Conservation (phyloP, 2,888 invertebrate species). For the Tachina lurida region DNA sequence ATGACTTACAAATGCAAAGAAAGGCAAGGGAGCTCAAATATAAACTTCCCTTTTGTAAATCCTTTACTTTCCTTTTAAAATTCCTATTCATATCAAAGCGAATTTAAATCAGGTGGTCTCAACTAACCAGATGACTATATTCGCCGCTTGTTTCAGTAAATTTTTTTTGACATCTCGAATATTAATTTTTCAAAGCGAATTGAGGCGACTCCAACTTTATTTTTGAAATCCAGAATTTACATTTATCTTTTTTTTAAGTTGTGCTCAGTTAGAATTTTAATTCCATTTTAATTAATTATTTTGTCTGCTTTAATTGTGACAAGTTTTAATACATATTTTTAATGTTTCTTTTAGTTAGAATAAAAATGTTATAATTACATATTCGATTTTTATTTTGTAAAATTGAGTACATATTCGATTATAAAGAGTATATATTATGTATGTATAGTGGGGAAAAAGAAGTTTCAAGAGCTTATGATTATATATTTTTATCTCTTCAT, state of each 20-base stretch:
- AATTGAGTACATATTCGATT: slow-evolving; percentile 48
- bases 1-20: too few species aligned
- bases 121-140: too few species aligned
- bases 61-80: too few species aligned
- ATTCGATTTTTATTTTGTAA: slow-evolving; percentile 27
- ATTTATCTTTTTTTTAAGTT: slow-evolving; percentile 49
- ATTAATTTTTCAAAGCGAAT: background rate
- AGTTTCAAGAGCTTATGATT: slow-evolving; percentile 45
- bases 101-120: too few species aligned
- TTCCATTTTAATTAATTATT: slow-evolving; percentile 41
- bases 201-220: too few species aligned
- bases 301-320: slow-evolving; percentile 61
- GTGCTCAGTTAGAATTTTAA: slow-evolving; percentile 64
- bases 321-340: slow-evolving; percentile 59
- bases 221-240: slow-evolving; percentile 36
- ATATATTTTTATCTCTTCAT: slow-evolving; percentile 24
- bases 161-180: background rate
- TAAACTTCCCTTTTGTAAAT: too few species aligned
- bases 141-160: background rate
- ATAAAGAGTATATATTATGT: slow-evolving; percentile 34
- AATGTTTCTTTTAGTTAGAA: slow-evolving; percentile 23
- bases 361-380: slow-evolving; percentile 26
- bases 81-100: too few species aligned
- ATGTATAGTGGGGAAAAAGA: slow-evolving; percentile 43
- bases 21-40: too few species aligned